Evolutionary conservation across 2,888 invertebrate genomes (phyloP).

Genomic region (Dynastes maya): DNA sequence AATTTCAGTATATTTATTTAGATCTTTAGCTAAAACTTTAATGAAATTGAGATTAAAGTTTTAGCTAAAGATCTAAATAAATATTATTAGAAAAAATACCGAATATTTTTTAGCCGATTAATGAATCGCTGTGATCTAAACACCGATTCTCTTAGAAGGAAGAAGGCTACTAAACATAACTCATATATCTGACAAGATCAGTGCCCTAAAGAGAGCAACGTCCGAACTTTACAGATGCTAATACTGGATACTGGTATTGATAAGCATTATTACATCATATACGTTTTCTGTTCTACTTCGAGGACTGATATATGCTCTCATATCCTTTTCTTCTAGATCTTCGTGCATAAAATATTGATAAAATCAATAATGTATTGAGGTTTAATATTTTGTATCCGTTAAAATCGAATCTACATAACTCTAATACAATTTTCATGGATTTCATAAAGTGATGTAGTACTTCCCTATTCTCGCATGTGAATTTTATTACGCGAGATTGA

Average conservation of each 20-base stretch:
- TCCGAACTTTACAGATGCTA: slow-evolving; percentile 53
- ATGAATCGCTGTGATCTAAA: slow-evolving; percentile 24
- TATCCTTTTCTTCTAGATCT: neutral
- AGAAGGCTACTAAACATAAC: slow-evolving; percentile 43
- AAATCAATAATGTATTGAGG: no score
- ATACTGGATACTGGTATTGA: slow-evolving; percentile 54
- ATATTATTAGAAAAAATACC: slow-evolving; percentile 50
- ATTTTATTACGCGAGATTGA: no score
- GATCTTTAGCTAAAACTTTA: no score
- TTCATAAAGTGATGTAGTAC: no score
- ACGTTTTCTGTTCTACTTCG: neutral
- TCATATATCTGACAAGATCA: slow-evolving; percentile 52
- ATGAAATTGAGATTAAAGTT: no score
- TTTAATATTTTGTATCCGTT: no score
- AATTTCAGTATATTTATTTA: no score
- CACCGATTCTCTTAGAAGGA: slow-evolving; percentile 37
- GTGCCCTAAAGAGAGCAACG: slow-evolving; percentile 56
- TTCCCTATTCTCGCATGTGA: no score
- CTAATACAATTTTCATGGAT: no score
- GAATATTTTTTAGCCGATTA: slow-evolving; percentile 47
- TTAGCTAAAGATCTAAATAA: neutral
- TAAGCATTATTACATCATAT: slow-evolving; percentile 51
- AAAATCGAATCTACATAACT: no score
- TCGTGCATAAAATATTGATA: no score
- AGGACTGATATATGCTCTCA: neutral